These are phyloP conservation scores for Lithophane socia DNA, from an alignment of 2,888 invertebrate species.

Conservation along the genomic window DNA sequence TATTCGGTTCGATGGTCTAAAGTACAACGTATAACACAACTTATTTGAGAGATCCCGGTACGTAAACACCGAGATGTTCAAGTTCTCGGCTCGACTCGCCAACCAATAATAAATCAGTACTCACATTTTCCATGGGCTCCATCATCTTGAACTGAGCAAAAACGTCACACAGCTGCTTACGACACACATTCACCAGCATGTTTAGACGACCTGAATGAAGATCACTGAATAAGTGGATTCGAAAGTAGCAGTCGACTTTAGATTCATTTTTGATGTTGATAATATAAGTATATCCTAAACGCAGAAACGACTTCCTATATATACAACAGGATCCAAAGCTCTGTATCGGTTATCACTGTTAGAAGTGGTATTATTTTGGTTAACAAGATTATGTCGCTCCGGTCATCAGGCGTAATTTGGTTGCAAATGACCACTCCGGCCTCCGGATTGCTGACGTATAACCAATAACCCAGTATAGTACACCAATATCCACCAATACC, in stretches of 20 bases:
- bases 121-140: slow-evolving; percentile 92
- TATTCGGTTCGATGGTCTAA: too few species aligned
- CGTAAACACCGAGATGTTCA: neutral
- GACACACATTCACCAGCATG: slow-evolving; percentile 96
- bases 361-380: neutral
- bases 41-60: too few species aligned
- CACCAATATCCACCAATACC: too few species aligned
- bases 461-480: too few species aligned
- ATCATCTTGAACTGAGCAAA: slow-evolving; percentile 97
- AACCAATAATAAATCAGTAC: slow-evolving; percentile 4
- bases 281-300: neutral
- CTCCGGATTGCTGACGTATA: too few species aligned
- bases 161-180: slow-evolving; percentile 97
- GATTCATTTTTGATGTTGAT: neutral
- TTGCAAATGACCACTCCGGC: too few species aligned
- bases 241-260: neutral
- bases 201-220: slow-evolving; percentile 93
- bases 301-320: neutral
- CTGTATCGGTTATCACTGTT: neutral
- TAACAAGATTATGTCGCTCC: too few species aligned
- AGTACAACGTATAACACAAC: too few species aligned
- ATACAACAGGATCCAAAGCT: neutral
- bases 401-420: too few species aligned
- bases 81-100: neutral
- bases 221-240: neutral